A percentile compares a stretch with the other conserved stretches of the same genome.
Evolutionary conservation across 2,797 vertebrate species (phyloP).

Genomic region (Coluber constrictor): DNA sequence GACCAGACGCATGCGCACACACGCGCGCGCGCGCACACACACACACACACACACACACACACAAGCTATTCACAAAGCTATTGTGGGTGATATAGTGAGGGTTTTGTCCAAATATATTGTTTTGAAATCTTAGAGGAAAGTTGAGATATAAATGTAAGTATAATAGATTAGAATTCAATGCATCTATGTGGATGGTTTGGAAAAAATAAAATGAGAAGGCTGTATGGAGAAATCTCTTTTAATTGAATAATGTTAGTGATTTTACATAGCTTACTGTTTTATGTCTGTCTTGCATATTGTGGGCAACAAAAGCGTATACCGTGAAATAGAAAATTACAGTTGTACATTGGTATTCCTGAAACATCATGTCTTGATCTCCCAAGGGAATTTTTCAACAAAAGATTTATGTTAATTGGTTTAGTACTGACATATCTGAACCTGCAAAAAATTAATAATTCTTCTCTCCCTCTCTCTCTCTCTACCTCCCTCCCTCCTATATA

Average conservation of each 20-base stretch:
- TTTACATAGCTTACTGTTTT: slow-evolving; percentile 25
- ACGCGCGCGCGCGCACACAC: too few relatives aligned
- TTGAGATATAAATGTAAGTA: background rate
- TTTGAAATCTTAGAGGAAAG: background rate
- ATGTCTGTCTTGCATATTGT: slow-evolving; percentile 1
- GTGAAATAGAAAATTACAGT: slow-evolving; percentile 68
- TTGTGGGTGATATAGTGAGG: background rate
- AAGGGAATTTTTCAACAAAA: slow-evolving; percentile 67
- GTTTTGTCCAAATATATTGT: background rate
- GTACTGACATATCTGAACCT: slow-evolving; percentile 67
- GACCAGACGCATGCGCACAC: too few relatives aligned
- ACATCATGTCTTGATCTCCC: slow-evolving; percentile 59
- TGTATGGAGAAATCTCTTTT: slow-evolving; percentile 7
- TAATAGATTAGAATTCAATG: background rate
- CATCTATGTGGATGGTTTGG: background rate
- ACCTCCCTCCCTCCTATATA: background rate
- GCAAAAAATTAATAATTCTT: slow-evolving; percentile 60
- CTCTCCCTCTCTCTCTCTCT: background rate
- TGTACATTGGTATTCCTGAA: slow-evolving; percentile 72
- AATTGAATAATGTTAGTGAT: background rate
- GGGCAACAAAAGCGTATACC: slow-evolving; percentile 54
- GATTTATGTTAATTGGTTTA: slow-evolving; percentile 72
- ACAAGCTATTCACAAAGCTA: too few relatives aligned
- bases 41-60: too few relatives aligned
- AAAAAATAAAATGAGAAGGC: background rate